These are phyloP conservation scores for Brachyopa scutellaris DNA, from an alignment of 2,888 invertebrate genomes.

Conservation along the genomic window DNA sequence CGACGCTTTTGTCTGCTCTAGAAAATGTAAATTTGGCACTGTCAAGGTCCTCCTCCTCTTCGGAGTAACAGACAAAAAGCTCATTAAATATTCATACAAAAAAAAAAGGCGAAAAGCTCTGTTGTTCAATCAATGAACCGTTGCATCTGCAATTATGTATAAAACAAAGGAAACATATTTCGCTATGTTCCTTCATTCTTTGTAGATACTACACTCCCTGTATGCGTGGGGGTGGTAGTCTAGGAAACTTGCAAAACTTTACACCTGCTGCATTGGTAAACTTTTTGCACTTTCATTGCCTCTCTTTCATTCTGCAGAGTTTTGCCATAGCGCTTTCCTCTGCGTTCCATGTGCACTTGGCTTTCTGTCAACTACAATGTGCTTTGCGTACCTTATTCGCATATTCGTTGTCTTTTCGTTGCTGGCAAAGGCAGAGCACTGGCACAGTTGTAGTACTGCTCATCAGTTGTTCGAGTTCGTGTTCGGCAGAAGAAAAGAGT, in stretches of 20 bases:
- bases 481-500: constrained; percentile 9
- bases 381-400: constrained; percentile 37
- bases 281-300: not conserved
- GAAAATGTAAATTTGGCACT: not conserved
- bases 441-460: no score
- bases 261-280: constrained; percentile 35
- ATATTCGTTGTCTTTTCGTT: constrained; percentile 21
- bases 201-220: no score
- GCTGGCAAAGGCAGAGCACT: constrained; percentile 26
- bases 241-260: not conserved
- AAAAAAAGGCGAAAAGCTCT: constrained; percentile 8
- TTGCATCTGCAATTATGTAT: constrained; percentile 7
- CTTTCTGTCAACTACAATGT: constrained; percentile 33
- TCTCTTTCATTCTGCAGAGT: constrained; percentile 11
- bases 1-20: no score
- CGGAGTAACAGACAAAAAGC: constrained; percentile 8
- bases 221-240: not conserved
- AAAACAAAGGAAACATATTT: constrained; percentile 21
- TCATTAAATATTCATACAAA: not conserved
- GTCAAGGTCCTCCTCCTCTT: constrained; percentile 46
- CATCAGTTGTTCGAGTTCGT: no score
- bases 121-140: constrained; percentile 27
- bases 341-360: constrained; percentile 21
- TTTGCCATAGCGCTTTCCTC: not conserved
- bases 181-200: constrained; percentile 1